These are phyloP conservation scores for Acanthochromis polyacanthus DNA, from an alignment of 2,113 vertebrate species.

Conservation along the genomic window DNA sequence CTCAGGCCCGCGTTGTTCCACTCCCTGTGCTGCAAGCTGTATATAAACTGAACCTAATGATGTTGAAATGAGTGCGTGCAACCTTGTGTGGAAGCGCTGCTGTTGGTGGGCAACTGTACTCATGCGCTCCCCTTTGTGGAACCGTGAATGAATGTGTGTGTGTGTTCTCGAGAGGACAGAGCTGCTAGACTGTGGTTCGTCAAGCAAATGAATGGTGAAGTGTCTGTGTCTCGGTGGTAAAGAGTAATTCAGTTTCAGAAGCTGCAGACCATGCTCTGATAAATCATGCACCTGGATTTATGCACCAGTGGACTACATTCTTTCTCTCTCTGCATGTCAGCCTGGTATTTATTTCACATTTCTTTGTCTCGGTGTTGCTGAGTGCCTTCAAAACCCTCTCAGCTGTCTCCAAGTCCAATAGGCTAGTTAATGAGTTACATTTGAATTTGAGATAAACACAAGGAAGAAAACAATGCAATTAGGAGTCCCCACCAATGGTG, in stretches of 20 bases:
- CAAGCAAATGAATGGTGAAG: conserved; percentile 71
- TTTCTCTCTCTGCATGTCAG: conserved; percentile 10
- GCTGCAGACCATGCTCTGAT: conserved; percentile 49
- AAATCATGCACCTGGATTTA: conserved; percentile 66
- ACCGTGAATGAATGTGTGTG: conserved; percentile 22
- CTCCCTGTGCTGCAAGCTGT: conserved; percentile 5
- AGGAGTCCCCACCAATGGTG: neutral
- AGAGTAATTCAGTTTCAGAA: conserved; percentile 60
- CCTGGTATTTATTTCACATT: conserved; percentile 34
- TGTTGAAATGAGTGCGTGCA: conserved; percentile 28
- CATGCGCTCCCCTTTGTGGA: neutral
- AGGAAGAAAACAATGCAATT: neutral
- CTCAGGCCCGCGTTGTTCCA: neutral
- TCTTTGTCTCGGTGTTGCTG: conserved; percentile 16
- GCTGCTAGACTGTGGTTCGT: conserved; percentile 48
- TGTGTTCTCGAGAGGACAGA: conserved; percentile 33
- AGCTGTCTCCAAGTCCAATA: conserved; percentile 1
- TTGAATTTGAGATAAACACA: conserved; percentile 23
- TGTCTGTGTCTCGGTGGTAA: conserved; percentile 53
- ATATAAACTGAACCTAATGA: conserved; percentile 46
- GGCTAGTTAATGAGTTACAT: conserved; percentile 30
- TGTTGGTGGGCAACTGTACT: conserved; percentile 4
- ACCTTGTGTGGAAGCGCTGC: conserved; percentile 4
- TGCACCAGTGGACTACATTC: conserved; percentile 36
- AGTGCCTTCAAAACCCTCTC: conserved; percentile 4